Conservation (phyloP, 2,113 vertebrate species). For the Megaceryle torquata region DNA sequence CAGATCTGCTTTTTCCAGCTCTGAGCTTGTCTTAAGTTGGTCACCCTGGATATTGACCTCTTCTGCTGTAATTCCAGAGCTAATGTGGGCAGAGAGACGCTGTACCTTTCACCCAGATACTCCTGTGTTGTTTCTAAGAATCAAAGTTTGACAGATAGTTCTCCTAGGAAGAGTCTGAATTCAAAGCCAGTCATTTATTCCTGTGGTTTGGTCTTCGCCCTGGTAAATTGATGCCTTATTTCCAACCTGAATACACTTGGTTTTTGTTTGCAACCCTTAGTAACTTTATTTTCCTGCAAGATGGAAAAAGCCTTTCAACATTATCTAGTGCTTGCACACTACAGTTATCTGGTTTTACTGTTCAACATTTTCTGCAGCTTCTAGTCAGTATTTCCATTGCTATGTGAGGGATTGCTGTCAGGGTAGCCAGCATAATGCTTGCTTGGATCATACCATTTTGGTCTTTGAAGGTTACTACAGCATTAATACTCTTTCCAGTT, state of each 20-base stretch:
- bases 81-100: background rate
- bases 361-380: background rate
- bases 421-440: background rate
- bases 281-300: background rate
- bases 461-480: background rate
- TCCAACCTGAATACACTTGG: background rate
- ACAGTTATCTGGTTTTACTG: background rate
- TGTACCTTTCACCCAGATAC: background rate
- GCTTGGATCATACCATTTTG: background rate
- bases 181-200: background rate
- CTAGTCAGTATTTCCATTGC: conserved; percentile 22
- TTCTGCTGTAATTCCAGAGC: background rate
- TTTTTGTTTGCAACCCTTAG: background rate
- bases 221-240: background rate
- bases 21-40: background rate
- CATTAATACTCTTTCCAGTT: background rate
- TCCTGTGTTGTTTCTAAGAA: background rate
- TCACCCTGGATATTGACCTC: background rate
- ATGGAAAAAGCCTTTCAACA: background rate
- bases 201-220: background rate
- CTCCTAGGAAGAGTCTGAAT: background rate
- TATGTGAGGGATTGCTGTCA: background rate
- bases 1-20: background rate
- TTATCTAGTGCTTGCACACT: background rate
- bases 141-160: background rate